These are phyloP conservation scores for Sinocyclocheilus rhinocerous DNA, from an alignment of 2,113 vertebrate genomes.

Conservation along the genomic window DNA sequence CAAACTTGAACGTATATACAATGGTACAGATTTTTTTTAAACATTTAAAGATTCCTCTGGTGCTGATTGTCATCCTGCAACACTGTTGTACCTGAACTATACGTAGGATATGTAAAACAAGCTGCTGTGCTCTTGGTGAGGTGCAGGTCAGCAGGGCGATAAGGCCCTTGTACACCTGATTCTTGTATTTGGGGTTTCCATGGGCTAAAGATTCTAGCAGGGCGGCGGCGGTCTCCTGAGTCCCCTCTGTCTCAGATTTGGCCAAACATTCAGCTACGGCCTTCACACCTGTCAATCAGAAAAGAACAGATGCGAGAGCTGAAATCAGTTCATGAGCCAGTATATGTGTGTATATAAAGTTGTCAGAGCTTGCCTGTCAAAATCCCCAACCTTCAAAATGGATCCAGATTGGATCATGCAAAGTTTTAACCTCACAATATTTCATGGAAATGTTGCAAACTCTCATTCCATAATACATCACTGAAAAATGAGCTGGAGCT, in stretches of 20 bases:
- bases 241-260: conserved; percentile 71
- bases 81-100: conserved; percentile 74
- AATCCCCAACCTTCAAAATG: not conserved
- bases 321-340: not conserved
- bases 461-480: not conserved
- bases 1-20: not conserved
- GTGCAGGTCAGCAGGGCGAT: conserved; percentile 71
- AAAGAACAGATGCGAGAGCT: not conserved
- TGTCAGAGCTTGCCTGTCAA: not conserved
- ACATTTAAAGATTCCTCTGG: not conserved
- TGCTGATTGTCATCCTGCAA: not conserved
- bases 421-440: conserved; percentile 1
- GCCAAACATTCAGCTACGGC: conserved; percentile 76
- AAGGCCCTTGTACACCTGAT: conserved; percentile 81
- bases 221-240: conserved; percentile 71
- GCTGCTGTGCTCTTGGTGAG: conserved; percentile 74
- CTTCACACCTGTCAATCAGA: conserved; percentile 72
- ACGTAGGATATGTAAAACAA: conserved; percentile 75
- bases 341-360: not conserved
- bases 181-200: conserved; percentile 81
- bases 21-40: not conserved
- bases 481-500: not conserved
- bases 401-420: not conserved
- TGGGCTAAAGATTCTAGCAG: conserved; percentile 78
- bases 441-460: not conserved